phyloP scores from a whole-genome alignment of 1,140 invertebrate species.

The Doryteuthis pealeii region DNA sequence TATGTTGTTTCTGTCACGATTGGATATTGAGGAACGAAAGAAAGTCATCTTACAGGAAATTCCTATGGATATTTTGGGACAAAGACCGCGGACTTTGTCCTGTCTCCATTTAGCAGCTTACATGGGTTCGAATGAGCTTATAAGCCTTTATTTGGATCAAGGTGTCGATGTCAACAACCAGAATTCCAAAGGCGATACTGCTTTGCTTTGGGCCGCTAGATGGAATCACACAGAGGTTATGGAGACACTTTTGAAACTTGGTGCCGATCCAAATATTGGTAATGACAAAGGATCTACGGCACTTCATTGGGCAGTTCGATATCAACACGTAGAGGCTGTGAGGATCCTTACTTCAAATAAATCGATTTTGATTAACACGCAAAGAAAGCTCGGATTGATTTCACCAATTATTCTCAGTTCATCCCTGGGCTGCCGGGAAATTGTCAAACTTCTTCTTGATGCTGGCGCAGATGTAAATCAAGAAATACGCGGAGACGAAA shows the following conservation, averaged over 20 bases:
- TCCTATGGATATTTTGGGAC: slow-evolving; percentile 45
- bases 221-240: no score
- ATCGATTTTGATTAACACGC: slow-evolving; percentile 39
- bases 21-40: slow-evolving; percentile 27
- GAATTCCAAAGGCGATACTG: slow-evolving; percentile 51
- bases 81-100: slow-evolving; percentile 48
- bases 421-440: no score
- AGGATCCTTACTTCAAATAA: no score
- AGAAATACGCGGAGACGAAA: no score
- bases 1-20: slow-evolving; percentile 28
- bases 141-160: slow-evolving; percentile 35
- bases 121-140: slow-evolving; percentile 41
- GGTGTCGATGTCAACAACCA: slow-evolving; percentile 41
- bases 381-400: slow-evolving; percentile 47
- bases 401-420: no score
- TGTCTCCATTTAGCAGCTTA: slow-evolving; percentile 50
- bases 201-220: slow-evolving; percentile 57
- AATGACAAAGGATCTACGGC: slow-evolving; percentile 57
- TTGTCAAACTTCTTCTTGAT: no score
- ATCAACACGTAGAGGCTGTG: no score
- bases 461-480: no score
- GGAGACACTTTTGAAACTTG: no score
- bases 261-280: slow-evolving; percentile 31
- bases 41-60: no score
- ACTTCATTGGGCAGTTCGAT: slow-evolving; percentile 56